Conservation (phyloP, 1,140 invertebrate genomes). For the Oncopodura yosiiana region DNA sequence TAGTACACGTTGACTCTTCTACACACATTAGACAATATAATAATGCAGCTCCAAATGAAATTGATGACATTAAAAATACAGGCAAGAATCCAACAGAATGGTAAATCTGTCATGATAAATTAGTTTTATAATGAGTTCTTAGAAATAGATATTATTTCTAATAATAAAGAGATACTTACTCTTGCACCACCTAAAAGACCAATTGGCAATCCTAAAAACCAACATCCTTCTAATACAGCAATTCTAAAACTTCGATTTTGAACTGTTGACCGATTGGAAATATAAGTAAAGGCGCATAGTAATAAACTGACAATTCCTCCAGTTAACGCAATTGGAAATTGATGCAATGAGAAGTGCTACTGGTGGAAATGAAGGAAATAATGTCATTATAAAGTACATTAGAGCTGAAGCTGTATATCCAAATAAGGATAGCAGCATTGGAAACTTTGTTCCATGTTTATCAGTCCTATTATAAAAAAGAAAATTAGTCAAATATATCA, state of each 20-base stretch:
- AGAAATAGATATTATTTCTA: neutral
- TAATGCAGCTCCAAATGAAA: conserved; percentile 11
- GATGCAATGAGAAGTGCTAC: conserved; percentile 19
- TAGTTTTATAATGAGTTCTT: neutral
- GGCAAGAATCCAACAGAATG: conserved; percentile 21
- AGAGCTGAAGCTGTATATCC: conserved; percentile 17
- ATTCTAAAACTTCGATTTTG: conserved; percentile 29
- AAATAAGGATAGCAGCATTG: conserved; percentile 19
- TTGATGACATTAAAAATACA: conserved; percentile 19
- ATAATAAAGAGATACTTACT: conserved; percentile 6
- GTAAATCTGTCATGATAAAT: conserved; percentile 11
- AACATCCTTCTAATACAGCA: conserved; percentile 24
- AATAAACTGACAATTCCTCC: conserved; percentile 25
- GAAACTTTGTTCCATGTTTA: conserved; percentile 26
- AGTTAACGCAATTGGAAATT: conserved; percentile 17
- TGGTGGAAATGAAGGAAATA: conserved; percentile 18
- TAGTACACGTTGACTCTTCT: conserved; percentile 5
- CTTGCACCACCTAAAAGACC: conserved; percentile 15
- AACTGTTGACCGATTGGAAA: conserved; percentile 19
- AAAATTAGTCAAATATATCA: neutral
- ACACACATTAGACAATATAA: conserved; percentile 19
- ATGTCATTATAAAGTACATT: conserved; percentile 15
- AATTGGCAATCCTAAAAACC: conserved; percentile 22
- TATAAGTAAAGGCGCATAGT: conserved; percentile 20
- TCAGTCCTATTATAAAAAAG: no score